Conservation (phyloP, 1,140 invertebrate species). For the Papilio machaon region DNA sequence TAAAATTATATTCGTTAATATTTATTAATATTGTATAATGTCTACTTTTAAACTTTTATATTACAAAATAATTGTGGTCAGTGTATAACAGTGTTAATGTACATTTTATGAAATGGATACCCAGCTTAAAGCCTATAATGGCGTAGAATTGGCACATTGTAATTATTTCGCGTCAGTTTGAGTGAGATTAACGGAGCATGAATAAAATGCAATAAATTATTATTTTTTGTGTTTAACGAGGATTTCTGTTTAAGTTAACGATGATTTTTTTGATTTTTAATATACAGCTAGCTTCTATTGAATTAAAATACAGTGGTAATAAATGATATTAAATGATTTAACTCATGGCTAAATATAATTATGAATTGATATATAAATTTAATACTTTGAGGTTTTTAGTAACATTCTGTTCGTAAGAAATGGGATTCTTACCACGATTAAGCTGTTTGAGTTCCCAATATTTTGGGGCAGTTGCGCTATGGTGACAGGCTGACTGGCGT, state of each 20-base stretch:
- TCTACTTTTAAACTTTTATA: background rate
- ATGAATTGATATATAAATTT: too few species aligned
- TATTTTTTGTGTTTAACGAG: conserved; percentile 14
- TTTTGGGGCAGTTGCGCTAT: too few species aligned
- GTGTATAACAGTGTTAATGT: conserved; percentile 4
- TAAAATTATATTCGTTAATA: too few species aligned
- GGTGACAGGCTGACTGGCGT: too few species aligned
- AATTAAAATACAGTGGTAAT: background rate
- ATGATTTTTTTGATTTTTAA: background rate
- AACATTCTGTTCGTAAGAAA: too few species aligned
- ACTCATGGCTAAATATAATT: too few species aligned
- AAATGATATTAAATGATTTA: too few species aligned
- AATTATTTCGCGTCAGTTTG: conserved; percentile 35
- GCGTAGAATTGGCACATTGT: conserved; percentile 32
- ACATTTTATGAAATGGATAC: background rate
- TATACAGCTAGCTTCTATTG: too few species aligned
- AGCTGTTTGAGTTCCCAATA: too few species aligned
- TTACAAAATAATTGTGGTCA: conserved; percentile 9
- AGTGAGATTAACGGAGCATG: conserved; percentile 32
- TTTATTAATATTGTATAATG: background rate
- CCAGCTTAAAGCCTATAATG: conserved; percentile 12
- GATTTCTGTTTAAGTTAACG: background rate
- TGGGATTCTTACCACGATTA: too few species aligned
- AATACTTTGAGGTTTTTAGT: too few species aligned
- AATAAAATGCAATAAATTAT: conserved; percentile 26